These are phyloP conservation scores for Dynastes maya DNA, from an alignment of 2,888 invertebrate genomes.

Conservation along the genomic window DNA sequence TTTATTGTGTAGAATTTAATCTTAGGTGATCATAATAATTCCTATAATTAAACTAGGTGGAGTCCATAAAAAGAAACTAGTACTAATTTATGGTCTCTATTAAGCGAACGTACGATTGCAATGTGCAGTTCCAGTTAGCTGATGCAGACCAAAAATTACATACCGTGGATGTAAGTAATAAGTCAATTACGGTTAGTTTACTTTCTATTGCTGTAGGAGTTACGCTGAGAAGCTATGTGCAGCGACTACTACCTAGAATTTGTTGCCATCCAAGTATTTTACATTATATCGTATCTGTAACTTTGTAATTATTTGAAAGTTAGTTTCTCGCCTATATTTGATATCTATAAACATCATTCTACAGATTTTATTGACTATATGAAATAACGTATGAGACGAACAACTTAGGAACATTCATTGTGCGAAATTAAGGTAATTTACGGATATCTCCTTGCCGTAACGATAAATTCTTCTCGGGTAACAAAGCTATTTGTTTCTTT, in stretches of 20 bases:
- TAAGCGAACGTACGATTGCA: slow-evolving; percentile 31
- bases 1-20: slow-evolving; percentile 35
- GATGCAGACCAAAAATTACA: slow-evolving; percentile 29
- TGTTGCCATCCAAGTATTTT: background rate
- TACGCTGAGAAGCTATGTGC: background rate
- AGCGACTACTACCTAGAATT: background rate
- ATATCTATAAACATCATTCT: background rate
- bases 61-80: slow-evolving; percentile 19
- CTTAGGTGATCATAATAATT: slow-evolving; percentile 32
- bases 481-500: no score
- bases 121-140: slow-evolving; percentile 27
- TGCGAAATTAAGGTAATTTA: no score
- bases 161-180: slow-evolving; percentile 24
- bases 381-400: no score
- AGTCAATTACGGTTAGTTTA: slow-evolving; percentile 31
- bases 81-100: slow-evolving; percentile 30
- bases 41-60: slow-evolving; percentile 35
- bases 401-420: no score
- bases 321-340: background rate
- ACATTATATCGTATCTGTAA: background rate
- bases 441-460: no score
- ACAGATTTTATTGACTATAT: no score
- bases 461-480: no score
- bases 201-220: slow-evolving; percentile 16
- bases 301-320: background rate